A percentile compares a stretch with the other conserved stretches of the same genome.
These are phyloP conservation scores for Pteronura brasiliensis DNA, from an alignment of 2,113 vertebrate species.

Conservation along the genomic window DNA sequence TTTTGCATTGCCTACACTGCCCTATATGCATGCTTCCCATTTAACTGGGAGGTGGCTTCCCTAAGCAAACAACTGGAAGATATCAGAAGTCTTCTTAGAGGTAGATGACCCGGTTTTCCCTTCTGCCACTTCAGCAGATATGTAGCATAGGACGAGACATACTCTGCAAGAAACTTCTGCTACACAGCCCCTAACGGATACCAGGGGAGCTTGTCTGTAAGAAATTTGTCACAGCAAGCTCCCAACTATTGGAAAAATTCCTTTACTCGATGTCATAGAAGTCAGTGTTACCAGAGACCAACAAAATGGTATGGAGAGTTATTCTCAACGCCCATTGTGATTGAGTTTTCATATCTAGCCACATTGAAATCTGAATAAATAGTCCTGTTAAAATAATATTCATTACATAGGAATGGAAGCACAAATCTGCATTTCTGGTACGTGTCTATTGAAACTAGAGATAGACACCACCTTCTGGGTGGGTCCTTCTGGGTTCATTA, in stretches of 20 bases:
- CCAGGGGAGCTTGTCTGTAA: neutral
- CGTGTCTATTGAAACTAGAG: neutral
- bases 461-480: rapidly evolving
- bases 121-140: neutral
- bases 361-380: neutral
- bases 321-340: neutral
- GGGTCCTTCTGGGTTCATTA: neutral
- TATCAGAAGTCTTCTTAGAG: neutral
- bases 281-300: neutral
- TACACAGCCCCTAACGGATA: neutral
- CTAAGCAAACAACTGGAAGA: neutral
- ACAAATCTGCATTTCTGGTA: neutral
- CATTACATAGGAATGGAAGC: neutral
- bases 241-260: neutral
- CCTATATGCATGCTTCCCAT: neutral
- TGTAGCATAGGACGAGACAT: neutral
- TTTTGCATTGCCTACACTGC: neutral
- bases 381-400: neutral
- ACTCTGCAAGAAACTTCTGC: neutral
- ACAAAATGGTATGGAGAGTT: neutral
- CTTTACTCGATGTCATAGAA: neutral
- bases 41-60: neutral
- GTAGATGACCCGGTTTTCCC: neutral
- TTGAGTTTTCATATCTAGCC: neutral
- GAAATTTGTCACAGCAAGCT: neutral